Evolutionary conservation across 1,140 invertebrate species (phyloP).

Genomic region (Sycobia sp.): DNA sequence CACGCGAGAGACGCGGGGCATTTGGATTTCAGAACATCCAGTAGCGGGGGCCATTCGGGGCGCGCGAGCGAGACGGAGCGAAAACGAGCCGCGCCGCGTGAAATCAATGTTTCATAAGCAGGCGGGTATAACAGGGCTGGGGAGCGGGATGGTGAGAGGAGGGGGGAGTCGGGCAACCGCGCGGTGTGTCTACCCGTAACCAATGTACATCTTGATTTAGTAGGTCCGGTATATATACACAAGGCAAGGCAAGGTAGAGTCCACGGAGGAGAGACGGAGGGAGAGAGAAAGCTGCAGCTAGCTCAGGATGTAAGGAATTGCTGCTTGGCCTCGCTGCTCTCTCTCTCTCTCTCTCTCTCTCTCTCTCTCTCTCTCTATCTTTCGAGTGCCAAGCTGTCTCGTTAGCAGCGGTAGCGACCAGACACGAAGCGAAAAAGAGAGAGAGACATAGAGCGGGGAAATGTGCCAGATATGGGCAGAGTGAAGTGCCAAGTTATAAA

Average conservation of each 20-base stretch:
- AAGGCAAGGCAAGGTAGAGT: not conserved
- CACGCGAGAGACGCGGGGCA: conserved; percentile 21
- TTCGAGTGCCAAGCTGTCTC: conserved; percentile 55
- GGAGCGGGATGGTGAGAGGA: not conserved
- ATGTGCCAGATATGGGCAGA: not conserved
- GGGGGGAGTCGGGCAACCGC: conserved; percentile 34
- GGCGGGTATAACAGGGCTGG: conserved; percentile 50
- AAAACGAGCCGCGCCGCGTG: conserved; percentile 50
- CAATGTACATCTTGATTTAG: conserved; percentile 64
- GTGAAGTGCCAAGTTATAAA: conserved; percentile 37
- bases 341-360: conserved; percentile 34
- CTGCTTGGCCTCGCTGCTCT: conserved; percentile 43
- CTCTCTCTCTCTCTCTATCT: too few relatives aligned
- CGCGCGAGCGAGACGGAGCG: conserved; percentile 40
- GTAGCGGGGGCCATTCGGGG: conserved; percentile 46
- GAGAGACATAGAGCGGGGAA: conserved; percentile 37
- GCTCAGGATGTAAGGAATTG: not conserved
- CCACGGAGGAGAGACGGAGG: too few relatives aligned
- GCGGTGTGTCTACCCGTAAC: conserved; percentile 58
- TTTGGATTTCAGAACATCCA: conserved; percentile 49
- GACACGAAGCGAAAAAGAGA: conserved; percentile 33
- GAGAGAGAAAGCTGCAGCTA: not conserved
- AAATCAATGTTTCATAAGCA: conserved; percentile 64
- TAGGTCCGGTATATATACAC: conserved; percentile 52
- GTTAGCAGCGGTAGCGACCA: conserved; percentile 47